Evolutionary conservation across 1,140 invertebrate species (phyloP).

Genomic region (Palaemon carinicauda): DNA sequence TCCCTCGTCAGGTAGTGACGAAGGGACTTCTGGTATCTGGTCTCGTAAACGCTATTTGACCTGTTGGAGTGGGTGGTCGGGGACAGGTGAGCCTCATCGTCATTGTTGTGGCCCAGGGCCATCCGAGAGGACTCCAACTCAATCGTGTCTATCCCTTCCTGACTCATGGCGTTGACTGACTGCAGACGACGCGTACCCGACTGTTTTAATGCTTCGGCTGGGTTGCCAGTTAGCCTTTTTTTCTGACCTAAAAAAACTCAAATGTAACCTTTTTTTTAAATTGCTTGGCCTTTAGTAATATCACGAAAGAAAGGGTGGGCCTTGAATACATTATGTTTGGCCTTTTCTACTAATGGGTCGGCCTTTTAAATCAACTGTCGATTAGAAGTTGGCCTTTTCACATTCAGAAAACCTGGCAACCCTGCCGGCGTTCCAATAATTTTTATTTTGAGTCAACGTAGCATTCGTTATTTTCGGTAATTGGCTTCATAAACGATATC

Average conservation of each 20-base stretch:
- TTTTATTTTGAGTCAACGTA: background rate
- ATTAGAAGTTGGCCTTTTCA: no score
- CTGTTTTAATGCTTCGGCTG: conserved; percentile 10
- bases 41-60: conserved; percentile 55
- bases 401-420: no score
- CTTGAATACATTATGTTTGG: no score
- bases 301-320: no score
- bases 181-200: background rate
- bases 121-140: conserved; percentile 40
- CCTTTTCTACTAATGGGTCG: no score
- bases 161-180: conserved; percentile 37
- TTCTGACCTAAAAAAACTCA: no score
- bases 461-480: background rate
- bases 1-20: conserved; percentile 60
- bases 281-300: no score
- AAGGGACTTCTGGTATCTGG: conserved; percentile 60
- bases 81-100: conserved; percentile 18
- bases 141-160: conserved; percentile 6
- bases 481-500: background rate
- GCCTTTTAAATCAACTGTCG: no score
- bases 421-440: conserved; percentile 1
- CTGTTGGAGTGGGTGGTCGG: conserved; percentile 26
- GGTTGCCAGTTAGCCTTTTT: no score
- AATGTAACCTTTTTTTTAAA: no score
- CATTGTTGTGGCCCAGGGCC: conserved; percentile 18